These are phyloP conservation scores for Notamacropus eugenii DNA, from an alignment of 2,797 vertebrate species.

Conservation along the genomic window DNA sequence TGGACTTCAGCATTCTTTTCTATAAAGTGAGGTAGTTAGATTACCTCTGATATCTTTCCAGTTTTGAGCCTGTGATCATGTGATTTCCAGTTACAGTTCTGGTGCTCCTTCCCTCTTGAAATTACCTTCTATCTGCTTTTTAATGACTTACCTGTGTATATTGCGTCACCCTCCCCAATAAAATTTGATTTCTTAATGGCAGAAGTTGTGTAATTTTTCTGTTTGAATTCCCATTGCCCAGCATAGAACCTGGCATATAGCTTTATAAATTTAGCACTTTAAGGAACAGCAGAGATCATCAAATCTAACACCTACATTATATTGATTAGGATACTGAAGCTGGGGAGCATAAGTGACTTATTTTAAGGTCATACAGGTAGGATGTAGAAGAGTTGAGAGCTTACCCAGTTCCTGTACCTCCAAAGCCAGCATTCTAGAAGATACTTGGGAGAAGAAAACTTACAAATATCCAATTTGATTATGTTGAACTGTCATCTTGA, in stretches of 20 bases:
- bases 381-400: neutral
- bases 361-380: neutral
- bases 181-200: neutral
- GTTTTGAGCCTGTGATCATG: neutral
- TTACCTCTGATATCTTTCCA: neutral
- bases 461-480: neutral
- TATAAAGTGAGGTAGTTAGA: neutral
- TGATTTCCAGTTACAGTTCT: neutral
- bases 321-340: neutral
- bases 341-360: neutral
- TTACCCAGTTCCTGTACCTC: neutral
- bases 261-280: neutral
- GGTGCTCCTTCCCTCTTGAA: neutral
- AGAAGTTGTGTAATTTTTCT: neutral
- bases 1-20: neutral
- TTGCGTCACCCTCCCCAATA: neutral
- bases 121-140: neutral
- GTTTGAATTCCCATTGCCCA: neutral
- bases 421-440: neutral
- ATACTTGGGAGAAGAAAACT: neutral
- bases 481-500: neutral
- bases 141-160: neutral
- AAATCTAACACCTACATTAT: neutral
- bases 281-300: neutral
- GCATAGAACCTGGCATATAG: neutral